A percentile compares a stretch with the other conserved stretches of the same genome.
Evolutionary conservation across 2,888 invertebrate genomes (phyloP).

Genomic region (Cylloceria caligata): DNA sequence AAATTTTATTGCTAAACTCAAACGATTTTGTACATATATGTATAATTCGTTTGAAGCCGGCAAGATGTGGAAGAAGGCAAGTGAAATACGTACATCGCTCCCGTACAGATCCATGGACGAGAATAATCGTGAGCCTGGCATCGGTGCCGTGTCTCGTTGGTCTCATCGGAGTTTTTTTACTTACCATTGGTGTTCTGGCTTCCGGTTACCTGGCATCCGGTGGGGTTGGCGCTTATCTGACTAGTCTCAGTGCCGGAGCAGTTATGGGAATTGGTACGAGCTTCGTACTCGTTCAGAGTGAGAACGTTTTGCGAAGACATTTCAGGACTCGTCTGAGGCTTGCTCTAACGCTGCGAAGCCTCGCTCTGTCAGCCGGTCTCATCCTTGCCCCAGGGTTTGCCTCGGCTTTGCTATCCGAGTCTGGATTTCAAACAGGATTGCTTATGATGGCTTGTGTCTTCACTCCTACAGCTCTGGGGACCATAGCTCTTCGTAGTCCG

Average conservation of each 20-base stretch:
- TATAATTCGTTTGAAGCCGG: conserved; percentile 53
- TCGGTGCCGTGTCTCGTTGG: conserved; percentile 77
- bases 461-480: conserved; percentile 76
- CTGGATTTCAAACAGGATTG: conserved; percentile 73
- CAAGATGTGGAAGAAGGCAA: conserved; percentile 48
- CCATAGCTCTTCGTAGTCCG: conserved; percentile 72
- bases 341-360: conserved; percentile 74
- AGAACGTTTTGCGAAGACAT: conserved; percentile 75
- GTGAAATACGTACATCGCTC: conserved; percentile 53
- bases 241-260: conserved; percentile 79
- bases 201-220: conserved; percentile 81
- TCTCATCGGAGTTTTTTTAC: conserved; percentile 77
- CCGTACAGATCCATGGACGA: conserved; percentile 87
- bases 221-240: conserved; percentile 80
- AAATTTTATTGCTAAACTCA: conserved; percentile 10
- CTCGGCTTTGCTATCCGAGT: conserved; percentile 69
- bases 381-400: conserved; percentile 75
- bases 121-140: conserved; percentile 85
- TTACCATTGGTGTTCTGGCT: conserved; percentile 77
- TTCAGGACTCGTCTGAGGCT: conserved; percentile 75
- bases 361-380: conserved; percentile 75
- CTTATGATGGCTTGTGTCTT: conserved; percentile 76
- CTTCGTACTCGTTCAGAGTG: conserved; percentile 76
- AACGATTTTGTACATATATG: conserved; percentile 41
- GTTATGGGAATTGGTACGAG: conserved; percentile 81